phyloP scores from a whole-genome alignment of 2,888 invertebrate species.

The Acleris holmiana region DNA sequence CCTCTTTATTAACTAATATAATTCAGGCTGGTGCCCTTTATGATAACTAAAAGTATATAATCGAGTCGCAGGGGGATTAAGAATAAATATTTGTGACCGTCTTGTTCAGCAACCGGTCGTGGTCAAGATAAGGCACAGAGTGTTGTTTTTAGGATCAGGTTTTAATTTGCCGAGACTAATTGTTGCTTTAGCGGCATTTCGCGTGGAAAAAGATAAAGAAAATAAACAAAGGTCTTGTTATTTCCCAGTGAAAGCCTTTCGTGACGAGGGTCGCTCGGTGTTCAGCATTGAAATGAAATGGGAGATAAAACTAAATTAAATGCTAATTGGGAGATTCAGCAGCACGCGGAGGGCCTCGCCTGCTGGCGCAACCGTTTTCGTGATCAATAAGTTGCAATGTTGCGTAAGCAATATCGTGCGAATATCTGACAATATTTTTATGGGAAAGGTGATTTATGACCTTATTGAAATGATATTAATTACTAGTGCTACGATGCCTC shows the following conservation, averaged over 20 bases:
- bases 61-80: constrained; percentile 10
- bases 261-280: constrained; percentile 72
- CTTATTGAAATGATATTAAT: constrained; percentile 18
- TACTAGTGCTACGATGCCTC: constrained; percentile 4
- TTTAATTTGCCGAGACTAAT: constrained; percentile 68
- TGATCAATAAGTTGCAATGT: constrained; percentile 63
- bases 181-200: constrained; percentile 64
- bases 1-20: not conserved
- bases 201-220: constrained; percentile 64
- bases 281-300: constrained; percentile 73
- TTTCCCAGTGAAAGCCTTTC: constrained; percentile 67
- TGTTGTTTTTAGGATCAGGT: constrained; percentile 63
- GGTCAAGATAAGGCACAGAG: constrained; percentile 61
- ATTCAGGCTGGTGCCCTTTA: not conserved
- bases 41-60: constrained; percentile 9
- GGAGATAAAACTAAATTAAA: constrained; percentile 78
- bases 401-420: constrained; percentile 46
- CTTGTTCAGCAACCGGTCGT: constrained; percentile 30
- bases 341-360: constrained; percentile 55
- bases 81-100: constrained; percentile 34
- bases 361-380: constrained; percentile 52
- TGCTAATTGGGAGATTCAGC: constrained; percentile 75
- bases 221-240: constrained; percentile 71
- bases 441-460: constrained; percentile 24
- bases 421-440: constrained; percentile 18